These are phyloP conservation scores for Delphinus delphis DNA, from an alignment of 2,113 vertebrate genomes.

Conservation along the genomic window DNA sequence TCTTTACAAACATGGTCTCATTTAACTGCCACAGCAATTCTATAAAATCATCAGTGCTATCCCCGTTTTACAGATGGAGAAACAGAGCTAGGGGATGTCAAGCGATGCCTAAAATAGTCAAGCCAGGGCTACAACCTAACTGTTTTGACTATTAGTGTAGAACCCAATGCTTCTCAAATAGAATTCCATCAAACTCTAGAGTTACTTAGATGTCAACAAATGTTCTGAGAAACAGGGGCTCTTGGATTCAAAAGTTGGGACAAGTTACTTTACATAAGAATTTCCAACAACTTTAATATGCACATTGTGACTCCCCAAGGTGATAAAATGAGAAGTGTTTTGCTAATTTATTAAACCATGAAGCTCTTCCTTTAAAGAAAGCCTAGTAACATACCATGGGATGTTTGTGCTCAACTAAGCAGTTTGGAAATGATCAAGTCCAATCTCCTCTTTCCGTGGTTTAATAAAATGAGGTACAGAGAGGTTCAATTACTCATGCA, in stretches of 20 bases:
- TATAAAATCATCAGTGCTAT: background rate
- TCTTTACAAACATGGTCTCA: background rate
- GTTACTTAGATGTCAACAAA: background rate
- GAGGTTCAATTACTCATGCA: background rate
- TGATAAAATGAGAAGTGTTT: background rate
- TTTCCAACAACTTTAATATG: background rate
- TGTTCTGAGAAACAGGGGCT: background rate
- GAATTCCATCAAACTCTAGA: background rate
- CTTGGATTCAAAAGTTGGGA: background rate
- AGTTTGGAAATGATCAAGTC: background rate
- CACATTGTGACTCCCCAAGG: background rate
- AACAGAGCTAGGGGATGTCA: background rate
- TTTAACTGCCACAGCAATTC: background rate
- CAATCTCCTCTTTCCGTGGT: background rate
- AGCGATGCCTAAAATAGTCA: background rate
- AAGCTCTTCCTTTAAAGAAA: background rate
- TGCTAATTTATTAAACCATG: background rate
- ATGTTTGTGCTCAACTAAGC: background rate
- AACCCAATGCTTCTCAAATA: background rate
- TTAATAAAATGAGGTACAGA: background rate
- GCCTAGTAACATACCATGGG: background rate
- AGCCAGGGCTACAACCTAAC: background rate
- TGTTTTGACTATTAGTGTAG: background rate
- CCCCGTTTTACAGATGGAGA: background rate
- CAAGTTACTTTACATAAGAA: background rate